phyloP scores from a whole-genome alignment of 2,888 invertebrate species.

The Agriopis marginaria region DNA sequence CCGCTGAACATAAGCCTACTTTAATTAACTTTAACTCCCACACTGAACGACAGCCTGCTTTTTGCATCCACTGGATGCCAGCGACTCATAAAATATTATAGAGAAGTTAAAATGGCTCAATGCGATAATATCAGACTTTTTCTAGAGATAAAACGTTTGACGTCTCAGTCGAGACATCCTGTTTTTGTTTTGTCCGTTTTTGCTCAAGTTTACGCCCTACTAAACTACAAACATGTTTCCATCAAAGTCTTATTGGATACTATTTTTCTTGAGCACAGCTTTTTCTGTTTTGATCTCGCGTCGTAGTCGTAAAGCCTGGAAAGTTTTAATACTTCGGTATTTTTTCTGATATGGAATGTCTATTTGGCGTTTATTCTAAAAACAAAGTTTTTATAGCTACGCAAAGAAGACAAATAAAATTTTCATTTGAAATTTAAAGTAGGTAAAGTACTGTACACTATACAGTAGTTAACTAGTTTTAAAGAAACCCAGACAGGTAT shows the following conservation, averaged over 20 bases:
- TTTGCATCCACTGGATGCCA: no score
- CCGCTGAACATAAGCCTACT: no score
- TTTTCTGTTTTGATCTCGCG: constrained; percentile 32
- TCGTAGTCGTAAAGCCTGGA: constrained; percentile 31
- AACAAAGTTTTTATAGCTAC: constrained; percentile 6
- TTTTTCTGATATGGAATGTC: constrained; percentile 13
- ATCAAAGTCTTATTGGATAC: constrained; percentile 35
- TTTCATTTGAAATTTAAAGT: background rate
- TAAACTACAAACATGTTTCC: constrained; percentile 36
- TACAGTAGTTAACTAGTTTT: background rate
- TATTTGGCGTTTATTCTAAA: background rate
- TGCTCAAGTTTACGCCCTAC: constrained; percentile 35
- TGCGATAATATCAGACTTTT: constrained; percentile 22
- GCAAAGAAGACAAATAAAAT: constrained; percentile 35
- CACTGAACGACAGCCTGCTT: no score
- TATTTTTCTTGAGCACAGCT: constrained; percentile 30
- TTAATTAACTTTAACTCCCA: no score
- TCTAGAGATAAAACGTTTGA: constrained; percentile 23
- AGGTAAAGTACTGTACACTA: background rate
- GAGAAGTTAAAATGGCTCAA: background rate
- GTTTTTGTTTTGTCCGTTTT: constrained; percentile 41
- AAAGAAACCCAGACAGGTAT: background rate
- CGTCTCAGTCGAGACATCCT: constrained; percentile 28
- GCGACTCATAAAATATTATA: no score
- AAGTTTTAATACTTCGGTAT: constrained; percentile 44